Evolutionary conservation across 2,113 vertebrate species (phyloP).

Genomic region (Phalacrocorax brasilianus): DNA sequence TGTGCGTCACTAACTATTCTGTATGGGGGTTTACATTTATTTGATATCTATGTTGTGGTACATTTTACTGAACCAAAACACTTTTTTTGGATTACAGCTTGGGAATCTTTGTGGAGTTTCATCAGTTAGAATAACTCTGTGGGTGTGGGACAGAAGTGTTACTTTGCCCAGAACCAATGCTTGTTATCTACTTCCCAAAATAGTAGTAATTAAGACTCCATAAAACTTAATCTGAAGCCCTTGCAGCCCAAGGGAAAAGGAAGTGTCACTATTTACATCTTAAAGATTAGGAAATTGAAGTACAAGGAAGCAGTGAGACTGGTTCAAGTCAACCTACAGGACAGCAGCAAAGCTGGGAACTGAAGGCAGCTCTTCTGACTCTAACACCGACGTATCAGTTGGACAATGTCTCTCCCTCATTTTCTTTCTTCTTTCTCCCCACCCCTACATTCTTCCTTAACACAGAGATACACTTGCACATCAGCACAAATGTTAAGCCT

Average conservation of each 20-base stretch:
- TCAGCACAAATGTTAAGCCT: conserved; percentile 42
- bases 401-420: background rate
- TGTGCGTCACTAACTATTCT: background rate
- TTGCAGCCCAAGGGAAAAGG: background rate
- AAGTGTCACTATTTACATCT: background rate
- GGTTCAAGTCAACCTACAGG: background rate
- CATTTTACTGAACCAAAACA: background rate
- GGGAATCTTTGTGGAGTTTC: background rate
- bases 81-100: background rate
- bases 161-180: background rate
- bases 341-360: background rate
- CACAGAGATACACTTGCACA: conserved; percentile 5
- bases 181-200: background rate
- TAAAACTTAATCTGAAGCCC: background rate
- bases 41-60: background rate
- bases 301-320: background rate
- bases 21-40: background rate
- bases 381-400: background rate
- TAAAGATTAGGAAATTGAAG: background rate
- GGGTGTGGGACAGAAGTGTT: background rate
- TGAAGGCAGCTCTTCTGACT: background rate
- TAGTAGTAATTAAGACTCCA: background rate
- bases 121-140: background rate
- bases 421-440: background rate
- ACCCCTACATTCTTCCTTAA: background rate